Percentiles rank a stretch among this genome's conserved stretches.
Evolutionary conservation across 1,140 invertebrate species (phyloP).

Genomic region (Drosophila takahashii): DNA sequence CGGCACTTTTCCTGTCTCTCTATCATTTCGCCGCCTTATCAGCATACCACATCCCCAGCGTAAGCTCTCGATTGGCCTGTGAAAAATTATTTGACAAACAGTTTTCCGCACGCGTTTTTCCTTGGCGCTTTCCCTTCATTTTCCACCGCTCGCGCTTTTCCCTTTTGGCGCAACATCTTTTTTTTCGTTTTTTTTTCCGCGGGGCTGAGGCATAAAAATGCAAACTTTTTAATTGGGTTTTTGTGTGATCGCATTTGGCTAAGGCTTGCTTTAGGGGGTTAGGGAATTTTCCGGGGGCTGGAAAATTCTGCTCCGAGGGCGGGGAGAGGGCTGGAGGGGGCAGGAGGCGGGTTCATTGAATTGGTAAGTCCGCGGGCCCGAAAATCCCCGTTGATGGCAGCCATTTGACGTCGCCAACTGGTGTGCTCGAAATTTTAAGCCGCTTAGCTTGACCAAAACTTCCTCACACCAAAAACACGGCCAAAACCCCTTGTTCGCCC

Average conservation of each 20-base stretch:
- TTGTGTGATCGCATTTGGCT: constrained; percentile 71
- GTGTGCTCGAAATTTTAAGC: constrained; percentile 68
- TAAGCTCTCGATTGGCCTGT: constrained; percentile 49
- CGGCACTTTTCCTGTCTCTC: constrained; percentile 19
- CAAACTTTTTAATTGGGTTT: constrained; percentile 83
- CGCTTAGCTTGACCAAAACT: constrained; percentile 78
- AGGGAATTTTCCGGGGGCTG: constrained; percentile 19
- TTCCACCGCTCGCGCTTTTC: not conserved
- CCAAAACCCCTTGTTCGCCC: not conserved
- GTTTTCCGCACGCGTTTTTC: constrained; percentile 72
- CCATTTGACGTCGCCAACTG: constrained; percentile 70
- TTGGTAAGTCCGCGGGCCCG: constrained; percentile 46
- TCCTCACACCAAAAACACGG: constrained; percentile 23
- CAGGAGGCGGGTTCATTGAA: constrained; percentile 15
- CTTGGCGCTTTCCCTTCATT: not conserved
- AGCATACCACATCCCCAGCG: constrained; percentile 29
- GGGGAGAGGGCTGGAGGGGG: not conserved
- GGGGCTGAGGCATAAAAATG: constrained; percentile 71
- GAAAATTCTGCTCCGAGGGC: not conserved
- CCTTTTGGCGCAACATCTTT: constrained; percentile 30
- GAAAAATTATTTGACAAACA: constrained; percentile 82
- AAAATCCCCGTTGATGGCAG: constrained; percentile 75
- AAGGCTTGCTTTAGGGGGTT: constrained; percentile 22
- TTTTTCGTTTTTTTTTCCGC: constrained; percentile 29
- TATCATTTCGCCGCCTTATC: constrained; percentile 48